A percentile compares a stretch with the other conserved stretches of the same genome.
These are phyloP conservation scores for Mesitornis unicolor DNA, from an alignment of 2,113 vertebrate species.

Conservation along the genomic window DNA sequence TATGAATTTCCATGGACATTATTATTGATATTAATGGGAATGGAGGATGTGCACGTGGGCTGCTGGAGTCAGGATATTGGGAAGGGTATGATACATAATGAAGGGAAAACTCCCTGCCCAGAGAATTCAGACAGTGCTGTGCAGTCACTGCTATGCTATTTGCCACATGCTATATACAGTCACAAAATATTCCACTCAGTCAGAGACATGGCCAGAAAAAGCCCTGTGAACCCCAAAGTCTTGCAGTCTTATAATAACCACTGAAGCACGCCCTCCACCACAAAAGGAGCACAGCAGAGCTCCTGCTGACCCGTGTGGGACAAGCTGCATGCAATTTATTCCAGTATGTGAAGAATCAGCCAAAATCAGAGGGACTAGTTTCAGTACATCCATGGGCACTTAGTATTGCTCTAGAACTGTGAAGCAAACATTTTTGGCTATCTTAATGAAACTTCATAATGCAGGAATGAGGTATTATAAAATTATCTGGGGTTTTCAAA, in stretches of 20 bases:
- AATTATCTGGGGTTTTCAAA: background rate
- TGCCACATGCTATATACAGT: constrained; percentile 66
- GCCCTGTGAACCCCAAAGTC: constrained; percentile 58
- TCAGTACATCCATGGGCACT: background rate
- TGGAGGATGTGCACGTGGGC: accelerated
- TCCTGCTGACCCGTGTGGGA: background rate
- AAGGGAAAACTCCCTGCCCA: constrained; percentile 50
- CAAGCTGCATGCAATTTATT: background rate
- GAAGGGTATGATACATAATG: background rate
- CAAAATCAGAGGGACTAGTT: background rate
- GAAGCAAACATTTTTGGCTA: background rate
- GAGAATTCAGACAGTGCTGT: constrained; percentile 68
- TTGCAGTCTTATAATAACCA: constrained; percentile 65
- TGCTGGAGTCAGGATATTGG: background rate
- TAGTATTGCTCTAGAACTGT: background rate
- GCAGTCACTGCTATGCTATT: constrained; percentile 69
- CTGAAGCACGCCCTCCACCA: background rate
- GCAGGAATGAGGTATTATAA: background rate
- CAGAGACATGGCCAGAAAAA: constrained; percentile 66
- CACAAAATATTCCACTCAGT: constrained; percentile 65
- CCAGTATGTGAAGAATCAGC: background rate
- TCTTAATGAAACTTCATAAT: background rate
- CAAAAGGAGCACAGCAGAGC: constrained; percentile 32
- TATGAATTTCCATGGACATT: background rate
- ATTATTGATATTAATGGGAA: accelerated